Percentiles rank a stretch among this genome's conserved stretches.
Evolutionary conservation across 2,888 invertebrate genomes (phyloP).

Genomic region (Drosophila meridionalis): DNA sequence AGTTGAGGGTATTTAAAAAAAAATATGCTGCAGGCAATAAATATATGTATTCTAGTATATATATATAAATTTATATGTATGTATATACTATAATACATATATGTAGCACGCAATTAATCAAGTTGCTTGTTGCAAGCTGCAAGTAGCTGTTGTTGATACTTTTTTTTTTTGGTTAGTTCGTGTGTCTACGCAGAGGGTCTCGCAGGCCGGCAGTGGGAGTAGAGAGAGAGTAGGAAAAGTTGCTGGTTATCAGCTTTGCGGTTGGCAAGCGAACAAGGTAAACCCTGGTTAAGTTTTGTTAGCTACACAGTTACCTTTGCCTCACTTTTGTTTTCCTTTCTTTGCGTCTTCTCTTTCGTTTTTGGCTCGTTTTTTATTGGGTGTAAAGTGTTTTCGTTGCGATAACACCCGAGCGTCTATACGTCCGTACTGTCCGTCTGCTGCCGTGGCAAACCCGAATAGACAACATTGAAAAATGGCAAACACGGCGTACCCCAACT

Average conservation of each 20-base stretch:
- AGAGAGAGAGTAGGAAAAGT: constrained; percentile 20
- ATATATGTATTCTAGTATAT: constrained; percentile 15
- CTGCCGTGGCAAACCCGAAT: constrained; percentile 21
- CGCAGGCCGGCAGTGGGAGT: constrained; percentile 35
- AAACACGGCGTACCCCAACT: constrained; percentile 34
- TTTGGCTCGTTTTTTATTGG: constrained; percentile 56
- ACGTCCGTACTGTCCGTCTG: background rate
- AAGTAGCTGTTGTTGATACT: constrained; percentile 31
- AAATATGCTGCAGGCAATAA: constrained; percentile 42
- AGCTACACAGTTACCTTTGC: constrained; percentile 22
- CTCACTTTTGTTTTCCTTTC: background rate
- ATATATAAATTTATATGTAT: constrained; percentile 2
- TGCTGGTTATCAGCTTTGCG: constrained; percentile 66
- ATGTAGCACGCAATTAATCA: constrained; percentile 77
- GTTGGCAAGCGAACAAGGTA: constrained; percentile 57
- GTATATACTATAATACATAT: constrained; percentile 6
- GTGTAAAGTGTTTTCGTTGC: constrained; percentile 71
- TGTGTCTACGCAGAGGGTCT: constrained; percentile 35
- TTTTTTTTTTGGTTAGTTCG: constrained; percentile 10
- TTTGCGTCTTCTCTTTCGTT: background rate
- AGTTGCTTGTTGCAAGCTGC: constrained; percentile 60
- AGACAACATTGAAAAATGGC: constrained; percentile 63
- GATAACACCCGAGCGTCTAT: constrained; percentile 51
- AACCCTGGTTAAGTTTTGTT: constrained; percentile 58
- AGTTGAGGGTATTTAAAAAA: constrained; percentile 7